Base-by-base conservation (phyloP, 92 coral and sea anemone species). In the Phenganax subtilis region DNA sequence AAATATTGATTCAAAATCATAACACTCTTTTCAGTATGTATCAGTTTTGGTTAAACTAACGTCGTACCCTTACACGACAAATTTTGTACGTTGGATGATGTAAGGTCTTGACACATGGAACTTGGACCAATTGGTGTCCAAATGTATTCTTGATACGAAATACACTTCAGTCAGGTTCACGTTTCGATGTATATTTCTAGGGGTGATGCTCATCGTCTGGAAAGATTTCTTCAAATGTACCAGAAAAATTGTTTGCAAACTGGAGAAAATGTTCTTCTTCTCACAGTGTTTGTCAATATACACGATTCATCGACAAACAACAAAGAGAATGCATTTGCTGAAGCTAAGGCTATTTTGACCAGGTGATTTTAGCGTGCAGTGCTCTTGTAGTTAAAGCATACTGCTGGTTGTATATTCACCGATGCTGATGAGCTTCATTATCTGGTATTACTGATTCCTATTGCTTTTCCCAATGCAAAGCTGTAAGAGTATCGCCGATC, bases 261-360 rank as follows among this genome's bases (percentile, higher is more conserved):
- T 78, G 98, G 98, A 7, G 98, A 94, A 82, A 94, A 94, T 59
- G 98, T 94, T 30, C 96, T 94, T 0, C 78, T 94, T 54, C 88
- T 94, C 55, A 94, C 97, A 0, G 97, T 94, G 64, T 92, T 94
- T 88, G 92, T 94, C 14, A 94, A 94, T 62, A 87, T 90, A 12
- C 84, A 90, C 52, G 91, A 80, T 31, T 88, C 84, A 30, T 66
- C 86, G 76, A 25, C 55, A n/a, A 47, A 81, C 6, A 86, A 75
- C 1, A 86, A 85, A 15, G 88, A 83, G 1, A 84, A 73, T 53
- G 74, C 56, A 51, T 94, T 94, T 86, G 87, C 89, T 9, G 88
- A 84, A 25, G 92, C 89, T n/a, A 94, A 94, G 82, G 92, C 90
- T 12, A 77, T 94, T 58, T 90, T 94, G 51, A 81, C 91, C 30